Base-by-base conservation (phyloP, 2,888 invertebrate genomes). In the Allacma fusca region DNA sequence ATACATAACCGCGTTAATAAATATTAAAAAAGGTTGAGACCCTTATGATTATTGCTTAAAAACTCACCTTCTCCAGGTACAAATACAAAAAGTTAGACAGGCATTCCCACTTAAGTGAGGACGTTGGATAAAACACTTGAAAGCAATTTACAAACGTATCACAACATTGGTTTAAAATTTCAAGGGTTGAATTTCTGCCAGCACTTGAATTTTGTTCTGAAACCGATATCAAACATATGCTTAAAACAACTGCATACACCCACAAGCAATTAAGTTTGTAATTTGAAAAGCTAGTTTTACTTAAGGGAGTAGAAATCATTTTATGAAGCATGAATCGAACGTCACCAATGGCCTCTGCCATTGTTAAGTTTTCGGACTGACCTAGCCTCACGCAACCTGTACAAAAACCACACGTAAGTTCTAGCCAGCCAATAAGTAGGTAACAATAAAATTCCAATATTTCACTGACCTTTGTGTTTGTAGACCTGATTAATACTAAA, bases 91-190 rank as follows among this genome's bases (percentile, higher is more conserved):
- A 83, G 69, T 83, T 82, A 1, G 84, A 86, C 12, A 98, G 88
- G 85, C 94, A 94, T 81, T 92, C 92, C 97, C 97, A 97, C 86
- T 97, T 97, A 73, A 97, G 88, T 75, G 92, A 92, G 0, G 95
- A 94, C 0, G 96, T 97, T 0, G 98, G 97, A 87, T 96, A 97
- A 88, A 98, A 98, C 0, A 96, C 96, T 87, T 97, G 96, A 85
- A 96, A 98, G 86, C 97, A 96, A 1, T 93, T 90, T 0, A 95
- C 93, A 86, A 96, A 95, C 0, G 97, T 96, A 75, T 91, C 91
- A 83, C 97, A 95, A 77, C 96, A 95, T 86, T 98, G 97, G 74
- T 93, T 93, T 75, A 97, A 87, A 81, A 97, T 93, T 43, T 92
- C 90, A 28, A 72, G n/a, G 12, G 72, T 64, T 40, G 64, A 67